A percentile compares a stretch with the other conserved stretches of the same genome.
Conservation (phyloP, 2,888 invertebrate genomes). For the Hirtodrosophila duncani region DNA sequence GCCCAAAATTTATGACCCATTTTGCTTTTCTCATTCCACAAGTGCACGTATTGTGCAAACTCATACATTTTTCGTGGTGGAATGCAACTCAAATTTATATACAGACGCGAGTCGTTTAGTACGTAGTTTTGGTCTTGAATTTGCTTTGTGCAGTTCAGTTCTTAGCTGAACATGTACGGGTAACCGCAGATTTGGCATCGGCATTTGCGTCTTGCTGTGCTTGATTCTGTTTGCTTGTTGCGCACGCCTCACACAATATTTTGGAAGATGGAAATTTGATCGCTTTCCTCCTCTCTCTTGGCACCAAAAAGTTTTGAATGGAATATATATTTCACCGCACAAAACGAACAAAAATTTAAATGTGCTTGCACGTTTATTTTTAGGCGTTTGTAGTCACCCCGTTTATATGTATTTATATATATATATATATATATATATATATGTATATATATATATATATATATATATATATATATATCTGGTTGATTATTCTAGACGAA, state of each 20-base stretch:
- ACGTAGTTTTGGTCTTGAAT: no score
- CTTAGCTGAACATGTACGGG: no score
- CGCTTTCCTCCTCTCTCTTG: conserved; percentile 26
- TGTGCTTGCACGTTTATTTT: conserved; percentile 56
- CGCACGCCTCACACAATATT: conserved; percentile 60
- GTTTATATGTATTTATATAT: conserved; percentile 16
- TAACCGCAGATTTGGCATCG: no score
- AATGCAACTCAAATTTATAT: no score
- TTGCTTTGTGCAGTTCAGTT: no score
- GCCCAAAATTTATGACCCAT: no score
- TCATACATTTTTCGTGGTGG: no score
- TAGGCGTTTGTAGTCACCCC: conserved; percentile 49
- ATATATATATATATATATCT: conserved; percentile 15
- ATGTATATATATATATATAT: conserved; percentile 6
- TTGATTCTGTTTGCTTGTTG: conserved; percentile 29
- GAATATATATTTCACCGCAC: conserved; percentile 37
- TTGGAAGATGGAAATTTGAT: conserved; percentile 61
- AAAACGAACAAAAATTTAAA: conserved; percentile 31
- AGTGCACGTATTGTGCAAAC: no score
- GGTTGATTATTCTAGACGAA: conserved; percentile 4
- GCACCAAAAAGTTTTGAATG: conserved; percentile 42
- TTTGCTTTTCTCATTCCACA: no score
- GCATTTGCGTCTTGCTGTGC: no score
- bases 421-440: conserved; percentile 13
- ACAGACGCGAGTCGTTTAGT: no score